Evolutionary conservation across 1,140 invertebrate species (phyloP).

Genomic region (Scaptomyza montana): DNA sequence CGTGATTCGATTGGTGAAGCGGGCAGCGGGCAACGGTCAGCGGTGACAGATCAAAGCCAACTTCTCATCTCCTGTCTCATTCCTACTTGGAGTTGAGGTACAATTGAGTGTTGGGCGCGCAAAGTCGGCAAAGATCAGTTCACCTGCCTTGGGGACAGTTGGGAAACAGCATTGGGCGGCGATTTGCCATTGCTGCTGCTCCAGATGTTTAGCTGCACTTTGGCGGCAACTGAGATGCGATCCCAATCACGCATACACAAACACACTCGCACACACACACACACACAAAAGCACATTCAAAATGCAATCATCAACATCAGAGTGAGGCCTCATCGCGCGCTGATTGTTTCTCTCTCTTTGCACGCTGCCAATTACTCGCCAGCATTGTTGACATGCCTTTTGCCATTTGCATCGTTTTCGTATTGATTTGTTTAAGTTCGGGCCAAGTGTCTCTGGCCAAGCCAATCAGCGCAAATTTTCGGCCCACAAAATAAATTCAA

Average conservation of each 20-base stretch:
- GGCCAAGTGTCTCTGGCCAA: not conserved
- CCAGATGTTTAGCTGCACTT: conserved; percentile 80
- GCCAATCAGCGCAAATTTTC: conserved; percentile 47
- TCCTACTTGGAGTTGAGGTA: not conserved
- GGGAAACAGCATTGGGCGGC: conserved; percentile 15
- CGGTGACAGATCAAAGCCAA: conserved; percentile 80
- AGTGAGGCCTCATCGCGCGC: conserved; percentile 42
- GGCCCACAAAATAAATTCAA: conserved; percentile 23
- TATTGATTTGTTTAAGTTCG: conserved; percentile 79
- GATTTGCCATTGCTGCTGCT: conserved; percentile 46
- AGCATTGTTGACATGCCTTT: conserved; percentile 77
- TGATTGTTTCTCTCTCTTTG: conserved; percentile 37
- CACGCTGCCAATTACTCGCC: conserved; percentile 75
- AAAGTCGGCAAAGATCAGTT: conserved; percentile 75
- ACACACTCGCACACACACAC: conserved; percentile 11
- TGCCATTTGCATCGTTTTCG: conserved; percentile 80
- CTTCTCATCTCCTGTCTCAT: not conserved
- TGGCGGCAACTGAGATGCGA: conserved; percentile 56
- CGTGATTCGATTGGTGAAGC: conserved; percentile 74
- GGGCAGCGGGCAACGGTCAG: conserved; percentile 25
- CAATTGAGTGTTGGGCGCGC: conserved; percentile 42
- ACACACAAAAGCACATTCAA: conserved; percentile 42
- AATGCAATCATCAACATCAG: conserved; percentile 79
- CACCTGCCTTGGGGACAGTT: conserved; percentile 53
- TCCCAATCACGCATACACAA: conserved; percentile 60